phyloP scores from a whole-genome alignment of 2,113 vertebrate genomes.

The Neodon shergylaensis region DNA sequence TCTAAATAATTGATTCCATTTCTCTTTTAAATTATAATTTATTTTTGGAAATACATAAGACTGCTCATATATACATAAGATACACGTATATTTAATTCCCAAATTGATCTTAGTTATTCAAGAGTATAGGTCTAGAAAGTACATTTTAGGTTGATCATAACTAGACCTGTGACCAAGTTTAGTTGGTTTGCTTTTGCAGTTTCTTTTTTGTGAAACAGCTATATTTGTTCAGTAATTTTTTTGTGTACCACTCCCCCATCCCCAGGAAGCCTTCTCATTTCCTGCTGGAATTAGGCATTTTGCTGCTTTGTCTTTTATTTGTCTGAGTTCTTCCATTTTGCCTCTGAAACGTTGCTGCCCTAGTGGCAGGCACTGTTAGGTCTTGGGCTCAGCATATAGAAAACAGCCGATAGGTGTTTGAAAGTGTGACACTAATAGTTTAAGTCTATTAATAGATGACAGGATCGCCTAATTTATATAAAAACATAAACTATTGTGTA shows the following conservation, averaged over 20 bases:
- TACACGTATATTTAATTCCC: background rate
- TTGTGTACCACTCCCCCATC: background rate
- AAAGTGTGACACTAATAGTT: background rate
- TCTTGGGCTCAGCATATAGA: background rate
- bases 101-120: slow-evolving; percentile 17
- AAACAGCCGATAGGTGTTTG: background rate
- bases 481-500: background rate
- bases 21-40: slow-evolving; percentile 32
- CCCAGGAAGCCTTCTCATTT: background rate
- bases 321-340: background rate
- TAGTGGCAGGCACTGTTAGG: background rate
- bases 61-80: background rate
- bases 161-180: background rate
- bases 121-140: background rate
- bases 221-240: background rate
- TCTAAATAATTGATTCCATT: slow-evolving; percentile 30
- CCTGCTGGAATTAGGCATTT: background rate
- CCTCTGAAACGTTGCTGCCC: background rate
- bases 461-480: background rate
- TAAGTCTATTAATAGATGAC: background rate
- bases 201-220: background rate
- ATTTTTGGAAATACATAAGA: background rate
- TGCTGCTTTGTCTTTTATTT: background rate
- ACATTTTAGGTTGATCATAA: background rate
- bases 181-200: slow-evolving; percentile 1